Percentiles rank a stretch among this genome's conserved stretches.
These are phyloP conservation scores for Cydia splendana DNA, from an alignment of 1,140 invertebrate genomes.

Conservation along the genomic window DNA sequence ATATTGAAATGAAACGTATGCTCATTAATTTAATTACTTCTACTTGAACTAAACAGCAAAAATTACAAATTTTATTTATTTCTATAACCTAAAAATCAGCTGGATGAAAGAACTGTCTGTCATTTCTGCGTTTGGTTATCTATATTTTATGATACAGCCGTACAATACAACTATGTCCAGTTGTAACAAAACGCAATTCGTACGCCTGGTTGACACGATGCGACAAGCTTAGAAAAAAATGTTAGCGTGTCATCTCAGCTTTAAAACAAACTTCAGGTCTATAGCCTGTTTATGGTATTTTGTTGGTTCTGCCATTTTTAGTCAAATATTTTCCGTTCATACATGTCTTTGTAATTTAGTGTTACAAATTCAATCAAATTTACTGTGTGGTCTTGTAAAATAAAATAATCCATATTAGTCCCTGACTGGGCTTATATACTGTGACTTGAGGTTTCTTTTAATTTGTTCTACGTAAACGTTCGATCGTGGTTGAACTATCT, in stretches of 20 bases:
- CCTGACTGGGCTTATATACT: neutral
- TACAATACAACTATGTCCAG: too few species aligned
- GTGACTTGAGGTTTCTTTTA: conserved; percentile 15
- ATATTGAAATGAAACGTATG: neutral
- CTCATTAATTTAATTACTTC: neutral
- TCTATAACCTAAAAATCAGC: conserved; percentile 28
- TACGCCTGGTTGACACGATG: neutral
- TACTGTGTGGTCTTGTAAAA: conserved; percentile 64
- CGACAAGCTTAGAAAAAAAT: neutral
- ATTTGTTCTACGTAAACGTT: neutral
- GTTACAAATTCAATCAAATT: conserved; percentile 69
- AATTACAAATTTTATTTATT: conserved; percentile 1
- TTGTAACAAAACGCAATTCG: neutral
- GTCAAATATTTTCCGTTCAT: conserved; percentile 73
- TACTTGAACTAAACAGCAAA: conserved; percentile 30
- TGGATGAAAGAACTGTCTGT: conserved; percentile 9
- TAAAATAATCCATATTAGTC: conserved; percentile 41
- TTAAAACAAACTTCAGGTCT: conserved; percentile 17
- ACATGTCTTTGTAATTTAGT: conserved; percentile 64
- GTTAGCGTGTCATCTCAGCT: neutral
- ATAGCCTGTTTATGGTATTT: conserved; percentile 63
- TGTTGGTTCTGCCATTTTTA: conserved; percentile 71
- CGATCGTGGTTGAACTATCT: neutral
- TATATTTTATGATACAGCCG: neutral
- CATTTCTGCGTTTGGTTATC: conserved; percentile 6